Conservation (phyloP, 2,797 vertebrate species). For the Morus bassanus region DNA sequence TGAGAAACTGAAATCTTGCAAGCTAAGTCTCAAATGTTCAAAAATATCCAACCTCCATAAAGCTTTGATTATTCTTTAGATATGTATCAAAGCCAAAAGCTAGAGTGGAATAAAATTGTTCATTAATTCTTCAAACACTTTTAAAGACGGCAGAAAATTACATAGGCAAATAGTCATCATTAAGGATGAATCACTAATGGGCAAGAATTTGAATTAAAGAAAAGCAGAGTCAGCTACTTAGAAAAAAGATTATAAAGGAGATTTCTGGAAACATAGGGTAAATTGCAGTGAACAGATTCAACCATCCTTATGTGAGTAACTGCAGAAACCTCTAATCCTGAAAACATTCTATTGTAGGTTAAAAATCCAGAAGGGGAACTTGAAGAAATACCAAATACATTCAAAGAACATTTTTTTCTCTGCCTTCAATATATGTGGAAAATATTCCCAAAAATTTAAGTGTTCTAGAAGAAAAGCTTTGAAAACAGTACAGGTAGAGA, state of each 20-base stretch:
- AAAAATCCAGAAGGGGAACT: neutral
- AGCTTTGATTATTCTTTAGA: neutral
- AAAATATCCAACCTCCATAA: neutral
- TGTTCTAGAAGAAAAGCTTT: neutral
- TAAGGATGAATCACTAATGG: slow-evolving; percentile 6
- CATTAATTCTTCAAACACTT: slow-evolving; percentile 30
- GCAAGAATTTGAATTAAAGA: slow-evolving; percentile 9
- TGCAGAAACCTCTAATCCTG: neutral
- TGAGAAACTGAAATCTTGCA: neutral
- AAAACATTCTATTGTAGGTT: neutral
- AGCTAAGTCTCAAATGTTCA: neutral
- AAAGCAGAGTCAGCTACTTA: slow-evolving; percentile 12
- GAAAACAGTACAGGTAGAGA: neutral
- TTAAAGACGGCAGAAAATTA: slow-evolving; percentile 8
- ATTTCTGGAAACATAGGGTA: neutral
- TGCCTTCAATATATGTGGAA: neutral
- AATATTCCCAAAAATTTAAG: neutral
- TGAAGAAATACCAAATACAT: neutral
- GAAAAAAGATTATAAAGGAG: neutral
- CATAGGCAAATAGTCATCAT: neutral
- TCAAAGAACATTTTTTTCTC: neutral
- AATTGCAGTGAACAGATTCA: neutral
- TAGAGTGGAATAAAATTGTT: slow-evolving; percentile 8
- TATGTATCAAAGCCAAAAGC: neutral
- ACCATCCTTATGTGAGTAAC: neutral